phyloP scores from a whole-genome alignment of 2,797 vertebrate genomes.

The Lithobates pipiens region DNA sequence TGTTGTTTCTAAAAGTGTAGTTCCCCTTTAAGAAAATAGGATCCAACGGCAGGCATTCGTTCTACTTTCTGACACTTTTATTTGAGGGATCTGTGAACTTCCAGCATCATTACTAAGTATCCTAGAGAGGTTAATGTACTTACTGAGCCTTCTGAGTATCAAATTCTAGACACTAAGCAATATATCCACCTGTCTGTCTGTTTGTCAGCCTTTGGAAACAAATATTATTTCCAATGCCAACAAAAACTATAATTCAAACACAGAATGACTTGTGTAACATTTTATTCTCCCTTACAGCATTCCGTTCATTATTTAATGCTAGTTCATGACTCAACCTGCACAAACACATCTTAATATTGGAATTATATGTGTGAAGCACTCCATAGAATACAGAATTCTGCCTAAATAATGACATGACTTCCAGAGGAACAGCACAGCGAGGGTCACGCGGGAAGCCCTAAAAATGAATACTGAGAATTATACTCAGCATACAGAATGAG shows the following conservation, averaged over 20 bases:
- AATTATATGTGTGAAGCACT: neutral
- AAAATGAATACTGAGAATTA: no score
- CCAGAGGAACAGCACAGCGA: no score
- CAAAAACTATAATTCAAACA: slow-evolving; percentile 33
- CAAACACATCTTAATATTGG: slow-evolving; percentile 23
- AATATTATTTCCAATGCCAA: slow-evolving; percentile 6
- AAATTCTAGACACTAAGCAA: neutral
- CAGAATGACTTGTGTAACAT: slow-evolving; percentile 29
- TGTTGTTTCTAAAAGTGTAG: no score
- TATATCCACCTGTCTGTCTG: slow-evolving; percentile 21
- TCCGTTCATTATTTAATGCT: slow-evolving; percentile 44
- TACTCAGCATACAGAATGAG: no score
- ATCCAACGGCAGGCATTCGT: no score
- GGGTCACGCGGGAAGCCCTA: neutral
- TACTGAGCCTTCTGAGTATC: neutral
- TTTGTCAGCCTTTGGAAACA: slow-evolving; percentile 31
- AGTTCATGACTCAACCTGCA: slow-evolving; percentile 27
- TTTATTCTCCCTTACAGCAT: slow-evolving; percentile 39
- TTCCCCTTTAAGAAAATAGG: no score
- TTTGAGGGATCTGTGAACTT: neutral
- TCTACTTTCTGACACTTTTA: neutral
- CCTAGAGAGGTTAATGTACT: neutral
- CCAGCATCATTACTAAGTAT: neutral
- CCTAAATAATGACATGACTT: neutral
- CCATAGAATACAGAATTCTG: neutral